Evolutionary conservation across 2,113 vertebrate species (phyloP).

Genomic region (Malurus elegans): DNA sequence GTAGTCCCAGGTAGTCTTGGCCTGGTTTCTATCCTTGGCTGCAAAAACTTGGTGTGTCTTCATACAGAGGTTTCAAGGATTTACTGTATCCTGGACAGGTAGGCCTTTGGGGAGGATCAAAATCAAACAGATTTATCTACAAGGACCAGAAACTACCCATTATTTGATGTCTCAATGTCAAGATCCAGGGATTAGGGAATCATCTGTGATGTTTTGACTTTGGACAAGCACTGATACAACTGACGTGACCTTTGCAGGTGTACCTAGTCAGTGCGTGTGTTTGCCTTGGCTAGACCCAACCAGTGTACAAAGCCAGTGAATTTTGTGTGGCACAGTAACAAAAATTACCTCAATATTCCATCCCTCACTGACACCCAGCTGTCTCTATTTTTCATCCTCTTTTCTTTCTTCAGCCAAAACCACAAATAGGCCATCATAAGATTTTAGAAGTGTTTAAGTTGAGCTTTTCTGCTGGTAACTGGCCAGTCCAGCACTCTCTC

Average conservation of each 20-base stretch:
- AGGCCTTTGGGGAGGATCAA: neutral
- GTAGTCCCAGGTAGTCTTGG: neutral
- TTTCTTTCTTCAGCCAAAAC: conserved; percentile 16
- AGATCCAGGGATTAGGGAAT: neutral
- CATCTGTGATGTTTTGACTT: neutral
- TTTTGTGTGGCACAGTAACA: neutral
- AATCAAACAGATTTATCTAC: neutral
- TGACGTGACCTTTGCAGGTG: neutral
- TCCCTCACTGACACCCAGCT: neutral
- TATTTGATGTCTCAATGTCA: neutral
- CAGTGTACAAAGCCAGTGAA: fast-evolving
- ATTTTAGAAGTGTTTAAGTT: conserved; percentile 29
- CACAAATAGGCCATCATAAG: conserved; percentile 24
- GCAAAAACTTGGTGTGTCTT: neutral
- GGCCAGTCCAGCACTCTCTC: neutral
- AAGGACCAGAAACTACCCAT: neutral
- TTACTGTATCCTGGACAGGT: neutral
- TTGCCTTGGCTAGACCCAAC: neutral
- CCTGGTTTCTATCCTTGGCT: neutral
- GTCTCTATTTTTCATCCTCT: neutral
- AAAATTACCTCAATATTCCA: neutral
- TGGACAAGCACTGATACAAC: neutral
- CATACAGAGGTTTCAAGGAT: neutral
- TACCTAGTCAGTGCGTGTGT: neutral
- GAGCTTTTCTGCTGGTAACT: conserved; percentile 24